Evolutionary conservation across 2,888 invertebrate species (phyloP).

Genomic region (Polydrusus tereticollis): DNA sequence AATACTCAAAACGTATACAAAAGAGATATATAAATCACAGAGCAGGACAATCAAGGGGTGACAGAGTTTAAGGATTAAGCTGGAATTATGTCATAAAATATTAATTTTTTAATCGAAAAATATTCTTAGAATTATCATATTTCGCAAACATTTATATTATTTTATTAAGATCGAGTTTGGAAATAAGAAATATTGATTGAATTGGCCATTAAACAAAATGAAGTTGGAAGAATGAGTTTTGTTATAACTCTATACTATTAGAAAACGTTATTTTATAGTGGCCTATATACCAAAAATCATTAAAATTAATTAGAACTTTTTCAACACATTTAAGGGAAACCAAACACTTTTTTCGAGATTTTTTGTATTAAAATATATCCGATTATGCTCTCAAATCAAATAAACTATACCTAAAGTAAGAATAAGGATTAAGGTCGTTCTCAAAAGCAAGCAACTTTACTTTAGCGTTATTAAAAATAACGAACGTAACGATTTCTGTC

Average conservation of each 20-base stretch:
- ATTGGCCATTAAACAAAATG: no score
- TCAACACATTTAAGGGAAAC: no score
- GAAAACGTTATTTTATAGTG: no score
- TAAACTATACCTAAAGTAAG: slow-evolving; percentile 6
- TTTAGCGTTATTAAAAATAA: slow-evolving; percentile 5
- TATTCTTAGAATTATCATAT: background rate
- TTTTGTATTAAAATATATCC: no score
- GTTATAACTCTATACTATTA: no score
- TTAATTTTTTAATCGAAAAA: slow-evolving; percentile 5
- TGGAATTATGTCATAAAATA: slow-evolving; percentile 3
- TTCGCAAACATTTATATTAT: background rate
- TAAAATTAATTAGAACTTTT: no score
- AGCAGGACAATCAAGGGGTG: background rate
- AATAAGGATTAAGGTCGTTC: background rate
- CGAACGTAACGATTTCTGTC: background rate
- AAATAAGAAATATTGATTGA: background rate
- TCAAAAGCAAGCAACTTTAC: slow-evolving; percentile 4
- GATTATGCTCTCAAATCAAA: background rate
- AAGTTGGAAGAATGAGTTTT: no score
- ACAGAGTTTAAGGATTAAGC: slow-evolving; percentile 7
- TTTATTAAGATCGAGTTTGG: background rate
- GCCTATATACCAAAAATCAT: no score
- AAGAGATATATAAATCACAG: slow-evolving; percentile 13
- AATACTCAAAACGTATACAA: slow-evolving; percentile 17
- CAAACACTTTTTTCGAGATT: no score